A percentile compares a stretch with the other conserved stretches of the same genome.
Conservation (phyloP, 37 sponge, comb jelly and placozoan genomes). For the Petrosia ficiformis region DNA sequence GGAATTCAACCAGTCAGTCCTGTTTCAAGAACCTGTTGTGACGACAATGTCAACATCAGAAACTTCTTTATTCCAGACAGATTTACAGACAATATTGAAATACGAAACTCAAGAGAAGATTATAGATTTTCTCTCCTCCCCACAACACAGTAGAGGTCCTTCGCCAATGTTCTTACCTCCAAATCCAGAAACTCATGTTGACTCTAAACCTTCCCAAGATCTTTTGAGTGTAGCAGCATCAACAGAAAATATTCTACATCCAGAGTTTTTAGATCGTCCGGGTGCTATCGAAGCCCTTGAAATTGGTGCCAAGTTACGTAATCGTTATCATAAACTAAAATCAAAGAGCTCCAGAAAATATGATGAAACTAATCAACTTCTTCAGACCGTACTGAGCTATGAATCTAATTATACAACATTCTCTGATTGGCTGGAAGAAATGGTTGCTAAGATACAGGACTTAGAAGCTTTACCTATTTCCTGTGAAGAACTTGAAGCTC, state of each 20-base stretch:
- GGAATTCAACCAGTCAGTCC: too few species aligned
- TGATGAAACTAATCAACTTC: conserved; percentile 17
- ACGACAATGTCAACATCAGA: too few species aligned
- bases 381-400: conserved; percentile 29
- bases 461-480: conserved; percentile 41
- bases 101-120: too few species aligned
- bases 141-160: too few species aligned
- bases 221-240: too few species aligned
- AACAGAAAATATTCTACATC: not conserved
- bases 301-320: conserved; percentile 45
- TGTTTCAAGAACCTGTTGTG: too few species aligned
- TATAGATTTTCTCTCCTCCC: too few species aligned
- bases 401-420: conserved; percentile 7
- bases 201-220: too few species aligned
- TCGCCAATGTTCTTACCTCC: too few species aligned
- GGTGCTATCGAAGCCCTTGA: conserved; percentile 58
- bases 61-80: too few species aligned
- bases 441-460: conserved; percentile 18
- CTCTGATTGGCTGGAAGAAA: conserved; percentile 25
- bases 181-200: too few species aligned
- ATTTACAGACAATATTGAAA: too few species aligned
- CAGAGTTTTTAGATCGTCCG: conserved; percentile 56
- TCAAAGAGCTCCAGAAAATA: not conserved
- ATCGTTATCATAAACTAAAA: conserved; percentile 42
- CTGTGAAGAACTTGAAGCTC: conserved; percentile 50